Conservation (phyloP, 2,888 invertebrate genomes). For the Apodemia hepburni region DNA sequence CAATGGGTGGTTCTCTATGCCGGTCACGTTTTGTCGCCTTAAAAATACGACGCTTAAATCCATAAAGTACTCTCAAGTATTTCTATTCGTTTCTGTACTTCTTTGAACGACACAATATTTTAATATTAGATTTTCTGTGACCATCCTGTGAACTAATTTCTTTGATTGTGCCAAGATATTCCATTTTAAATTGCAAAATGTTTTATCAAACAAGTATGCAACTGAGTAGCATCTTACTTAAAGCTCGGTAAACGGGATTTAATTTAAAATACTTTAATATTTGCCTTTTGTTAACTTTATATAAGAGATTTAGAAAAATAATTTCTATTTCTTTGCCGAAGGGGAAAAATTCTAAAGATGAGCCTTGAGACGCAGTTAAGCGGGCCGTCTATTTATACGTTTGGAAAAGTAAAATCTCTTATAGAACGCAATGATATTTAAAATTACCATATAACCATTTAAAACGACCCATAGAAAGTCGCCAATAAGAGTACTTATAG, state of each 20-base stretch:
- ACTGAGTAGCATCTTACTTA: background rate
- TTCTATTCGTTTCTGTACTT: conserved; percentile 66
- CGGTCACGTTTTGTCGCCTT: conserved; percentile 72
- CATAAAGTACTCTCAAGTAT: conserved; percentile 71
- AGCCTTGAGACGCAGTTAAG: background rate
- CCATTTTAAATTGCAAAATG: conserved; percentile 17
- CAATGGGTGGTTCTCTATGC: conserved; percentile 61
- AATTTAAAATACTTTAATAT: conserved; percentile 14
- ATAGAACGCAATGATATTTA: background rate
- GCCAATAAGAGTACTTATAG: no score
- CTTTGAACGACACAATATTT: conserved; percentile 62
- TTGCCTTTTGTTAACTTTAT: conserved; percentile 3
- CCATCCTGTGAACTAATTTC: conserved; percentile 21
- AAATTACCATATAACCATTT: no score
- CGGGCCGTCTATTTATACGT: background rate
- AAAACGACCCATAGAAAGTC: no score
- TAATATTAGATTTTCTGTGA: conserved; percentile 52
- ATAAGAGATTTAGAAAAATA: background rate
- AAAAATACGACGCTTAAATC: conserved; percentile 75
- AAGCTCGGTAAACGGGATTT: conserved; percentile 9
- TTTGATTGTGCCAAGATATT: conserved; percentile 24
- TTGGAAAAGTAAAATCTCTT: background rate
- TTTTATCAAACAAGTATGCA: conserved; percentile 14
- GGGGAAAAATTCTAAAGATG: background rate
- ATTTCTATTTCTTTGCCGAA: background rate